Base-by-base conservation (phyloP, 1,140 invertebrate genomes). In the Aphis gossypii region DNA sequence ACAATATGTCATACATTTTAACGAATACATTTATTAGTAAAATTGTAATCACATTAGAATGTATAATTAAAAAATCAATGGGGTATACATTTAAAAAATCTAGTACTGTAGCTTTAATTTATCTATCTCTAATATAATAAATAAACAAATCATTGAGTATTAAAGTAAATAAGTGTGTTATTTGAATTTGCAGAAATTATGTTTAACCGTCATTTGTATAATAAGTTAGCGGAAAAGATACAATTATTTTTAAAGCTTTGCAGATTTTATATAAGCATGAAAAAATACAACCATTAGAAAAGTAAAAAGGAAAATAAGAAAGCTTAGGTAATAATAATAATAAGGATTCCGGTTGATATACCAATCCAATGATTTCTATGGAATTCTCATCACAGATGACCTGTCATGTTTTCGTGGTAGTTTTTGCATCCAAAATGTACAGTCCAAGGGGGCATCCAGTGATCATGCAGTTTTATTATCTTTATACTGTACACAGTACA, bases 401-500 rank as follows among this genome's bases (percentile, higher is more conserved):
- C 90, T 35, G 90, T 35, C 91, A 76, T 92, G 90, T 92, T 92
- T 51, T 92, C 76, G 38, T 35, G 68, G 76, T 82, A 20, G 68
- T 82, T 83, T 76, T 92, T 51, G 91, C 91, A 38, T 92, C 76
- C 91, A 25, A 92, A 92, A 83, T 35, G 46, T 51, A 56, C 48
- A 38, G 88, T 56, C 48, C 51, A 30, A 46, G 88, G 51, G 88
- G 51, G 35, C 76, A 92, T 92, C 68, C 91, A 21, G 84, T 92
- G 91, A 92, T 25, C 20, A 14, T 30, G 91, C 76, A 44, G 90
- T 91, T 92, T 82, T 38, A 48, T 48, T 92, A n/a, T 51, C 9
- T 82, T n/a, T 21, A 25, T 46, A 25, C 30, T 7, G 41, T 91
- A 68, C 30, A 35, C 18, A 82, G 41, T 35, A 76, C 35, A 91